phyloP scores from a whole-genome alignment of 2,888 invertebrate species.

The Liposcelis brunnea region DNA sequence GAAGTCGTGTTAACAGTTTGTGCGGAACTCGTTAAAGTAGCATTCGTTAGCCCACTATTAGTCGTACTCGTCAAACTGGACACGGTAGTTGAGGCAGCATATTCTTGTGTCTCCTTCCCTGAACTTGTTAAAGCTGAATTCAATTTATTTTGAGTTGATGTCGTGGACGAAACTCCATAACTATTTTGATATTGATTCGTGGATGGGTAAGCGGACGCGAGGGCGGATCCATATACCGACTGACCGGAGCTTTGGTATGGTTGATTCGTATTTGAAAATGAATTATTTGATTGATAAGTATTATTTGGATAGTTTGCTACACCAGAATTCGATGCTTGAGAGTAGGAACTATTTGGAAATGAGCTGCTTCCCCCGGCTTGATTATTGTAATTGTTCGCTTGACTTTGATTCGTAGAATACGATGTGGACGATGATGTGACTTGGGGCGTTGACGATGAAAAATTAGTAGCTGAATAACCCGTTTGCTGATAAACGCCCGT shows the following conservation, averaged over 20 bases:
- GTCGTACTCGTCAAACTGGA: constrained; percentile 22
- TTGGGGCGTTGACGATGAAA: constrained; percentile 12
- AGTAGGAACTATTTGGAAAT: constrained; percentile 15
- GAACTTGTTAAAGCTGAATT: background rate
- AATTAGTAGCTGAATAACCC: constrained; percentile 22
- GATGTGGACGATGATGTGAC: background rate
- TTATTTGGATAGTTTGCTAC: background rate
- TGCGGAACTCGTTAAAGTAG: constrained; percentile 19
- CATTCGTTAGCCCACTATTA: constrained; percentile 15
- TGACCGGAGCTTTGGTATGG: constrained; percentile 3
- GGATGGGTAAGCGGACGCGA: background rate
- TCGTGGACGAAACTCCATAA: background rate
- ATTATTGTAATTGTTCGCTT: constrained; percentile 11
- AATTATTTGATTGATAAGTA: background rate
- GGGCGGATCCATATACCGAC: background rate
- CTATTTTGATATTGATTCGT: constrained; percentile 3
- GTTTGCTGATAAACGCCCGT: constrained; percentile 28
- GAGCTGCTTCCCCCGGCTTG: constrained; percentile 14
- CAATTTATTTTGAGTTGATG: background rate
- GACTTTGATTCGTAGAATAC: background rate
- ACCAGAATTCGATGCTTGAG: constrained; percentile 11
- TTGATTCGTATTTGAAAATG: constrained; percentile 4
- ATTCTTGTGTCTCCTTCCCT: constrained; percentile 2
- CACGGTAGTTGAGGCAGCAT: constrained; percentile 16
- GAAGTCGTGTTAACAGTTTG: constrained; percentile 23